Percentiles rank a stretch among this genome's conserved stretches.
phyloP scores from a whole-genome alignment of 2,113 vertebrate genomes.

The Erpornis zantholeuca region DNA sequence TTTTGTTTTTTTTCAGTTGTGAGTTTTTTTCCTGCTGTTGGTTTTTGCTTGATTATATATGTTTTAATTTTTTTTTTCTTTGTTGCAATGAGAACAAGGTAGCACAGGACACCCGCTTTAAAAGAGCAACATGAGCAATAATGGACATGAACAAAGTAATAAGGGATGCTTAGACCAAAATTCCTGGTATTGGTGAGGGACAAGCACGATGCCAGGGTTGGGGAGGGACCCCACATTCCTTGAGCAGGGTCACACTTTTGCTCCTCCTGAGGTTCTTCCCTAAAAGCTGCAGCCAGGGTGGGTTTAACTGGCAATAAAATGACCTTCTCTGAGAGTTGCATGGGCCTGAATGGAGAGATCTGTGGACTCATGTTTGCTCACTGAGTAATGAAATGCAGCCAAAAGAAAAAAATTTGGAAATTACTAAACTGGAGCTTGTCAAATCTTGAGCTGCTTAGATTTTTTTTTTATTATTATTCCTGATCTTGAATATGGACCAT shows the following conservation, averaged over 20 bases:
- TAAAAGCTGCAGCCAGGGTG: neutral
- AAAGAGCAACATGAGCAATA: neutral
- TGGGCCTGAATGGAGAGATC: neutral
- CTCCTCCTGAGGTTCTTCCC: neutral
- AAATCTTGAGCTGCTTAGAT: neutral
- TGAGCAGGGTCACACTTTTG: neutral
- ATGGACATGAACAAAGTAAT: neutral
- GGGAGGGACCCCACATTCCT: neutral
- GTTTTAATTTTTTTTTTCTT: neutral
- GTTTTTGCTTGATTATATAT: neutral
- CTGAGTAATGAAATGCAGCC: neutral
- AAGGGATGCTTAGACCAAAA: neutral
- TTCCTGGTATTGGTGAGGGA: neutral
- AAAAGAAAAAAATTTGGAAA: neutral
- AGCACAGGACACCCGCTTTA: neutral
- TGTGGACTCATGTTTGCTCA: neutral
- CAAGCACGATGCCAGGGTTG: rapidly evolving
- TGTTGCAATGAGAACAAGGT: neutral
- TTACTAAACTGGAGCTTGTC: neutral
- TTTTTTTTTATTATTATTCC: neutral
- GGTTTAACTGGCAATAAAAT: neutral
- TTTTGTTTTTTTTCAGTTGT: neutral
- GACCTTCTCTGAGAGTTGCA: neutral
- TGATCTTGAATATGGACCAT: neutral
- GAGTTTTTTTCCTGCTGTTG: rapidly evolving